Evolutionary conservation across 2,888 invertebrate genomes (phyloP), one percentile per base, ranked within the genome.

Genomic region (Drosophila neotestacea): DNA sequence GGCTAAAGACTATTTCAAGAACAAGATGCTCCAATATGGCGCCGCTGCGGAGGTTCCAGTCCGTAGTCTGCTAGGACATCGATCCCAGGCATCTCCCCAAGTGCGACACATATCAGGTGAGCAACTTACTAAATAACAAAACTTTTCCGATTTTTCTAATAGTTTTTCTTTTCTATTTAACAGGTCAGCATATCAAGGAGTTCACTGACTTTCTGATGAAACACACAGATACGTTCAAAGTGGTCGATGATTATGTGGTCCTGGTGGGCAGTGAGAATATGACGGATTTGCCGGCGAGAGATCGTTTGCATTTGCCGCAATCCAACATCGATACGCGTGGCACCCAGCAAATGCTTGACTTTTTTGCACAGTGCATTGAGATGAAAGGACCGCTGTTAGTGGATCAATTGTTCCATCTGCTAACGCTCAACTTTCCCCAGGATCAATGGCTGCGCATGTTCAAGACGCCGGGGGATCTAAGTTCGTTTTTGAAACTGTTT

Each of bases 1-100:
- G 93, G 99, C 99, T 64, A 98, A 99, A 89, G 97, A 98, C 91
- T 99, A 99, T 94, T 99, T 99, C 93, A 96, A 97, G 62, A 95
- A 96, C 91, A 98, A 99, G 94, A 95, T 99, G 93, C 94, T 97
- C 77, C 97, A 99, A 93, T 98, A 99, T 93, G 98, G 99, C 67
- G 96, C 97, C 77, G 97, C 97, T 61, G 97, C 98, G 2, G 99
- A 99, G 94, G 98, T 99, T 78, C 99, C 98, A 4, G 98, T 99
- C 82, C 97, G 97, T 92, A 98, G 98, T 92, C 94, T 99, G 77
- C 94, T 99, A 70, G 99, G 99, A 0, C 99, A 99, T 93, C 95
- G 98, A 77, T 98, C 98, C 79, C 98, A 97, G 93, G 99, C 99
- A 27, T 97, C 98, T 69, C 97, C 98, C 13, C 99, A 99, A 94